Percentiles rank a stretch among this genome's conserved stretches.
Conservation (phyloP, 2,113 vertebrate genomes). For the Alligator sinensis region DNA sequence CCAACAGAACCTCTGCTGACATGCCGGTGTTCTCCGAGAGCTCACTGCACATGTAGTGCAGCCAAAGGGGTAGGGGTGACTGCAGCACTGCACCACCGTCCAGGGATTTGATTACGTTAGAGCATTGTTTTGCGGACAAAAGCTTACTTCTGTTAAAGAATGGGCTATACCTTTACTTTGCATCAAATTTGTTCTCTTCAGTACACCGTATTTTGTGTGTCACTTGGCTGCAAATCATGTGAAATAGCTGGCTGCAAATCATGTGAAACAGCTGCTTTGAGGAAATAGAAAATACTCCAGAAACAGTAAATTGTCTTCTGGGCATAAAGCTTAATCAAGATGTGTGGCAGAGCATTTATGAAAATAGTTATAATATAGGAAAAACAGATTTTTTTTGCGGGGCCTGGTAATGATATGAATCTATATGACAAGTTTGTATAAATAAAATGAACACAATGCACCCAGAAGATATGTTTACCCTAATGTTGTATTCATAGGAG, state of each 20-base stretch:
- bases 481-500: slow-evolving; percentile 72
- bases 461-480: not conserved
- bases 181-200: not conserved
- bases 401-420: not conserved
- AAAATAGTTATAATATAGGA: not conserved
- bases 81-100: too few relatives aligned
- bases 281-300: not conserved
- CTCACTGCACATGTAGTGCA: too few relatives aligned
- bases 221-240: not conserved
- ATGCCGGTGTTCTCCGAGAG: too few relatives aligned
- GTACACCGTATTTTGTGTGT: not conserved
- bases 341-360: not conserved
- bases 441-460: not conserved
- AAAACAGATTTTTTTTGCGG: not conserved
- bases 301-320: not conserved
- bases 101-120: too few relatives aligned
- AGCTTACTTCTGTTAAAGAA: not conserved
- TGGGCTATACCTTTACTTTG: not conserved
- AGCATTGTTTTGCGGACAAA: not conserved
- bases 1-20: too few relatives aligned
- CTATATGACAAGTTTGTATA: not conserved
- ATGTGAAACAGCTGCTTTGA: not conserved
- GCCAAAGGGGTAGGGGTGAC: too few relatives aligned
- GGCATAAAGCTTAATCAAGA: not conserved
- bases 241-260: not conserved